Base-by-base conservation (phyloP, 2,888 invertebrate genomes). In the Cephus pulcher region DNA sequence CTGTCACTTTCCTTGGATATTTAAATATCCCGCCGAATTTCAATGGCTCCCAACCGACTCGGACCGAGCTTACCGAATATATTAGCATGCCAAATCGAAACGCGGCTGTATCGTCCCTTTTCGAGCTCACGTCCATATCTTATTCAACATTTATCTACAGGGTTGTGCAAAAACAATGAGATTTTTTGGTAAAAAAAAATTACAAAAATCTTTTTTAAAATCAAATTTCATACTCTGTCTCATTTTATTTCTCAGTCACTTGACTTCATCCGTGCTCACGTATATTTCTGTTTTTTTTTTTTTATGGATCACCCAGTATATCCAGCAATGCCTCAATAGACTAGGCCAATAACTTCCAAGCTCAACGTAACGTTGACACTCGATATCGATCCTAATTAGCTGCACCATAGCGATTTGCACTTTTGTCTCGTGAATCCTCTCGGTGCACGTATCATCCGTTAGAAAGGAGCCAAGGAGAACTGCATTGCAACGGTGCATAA, bases 391-490 rank as follows among this genome's bases (percentile, higher is more conserved):
- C 56, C 56, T 75, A 80, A 79, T 80, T 80, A 75, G 73, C 77
- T 12, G 70, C 6, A 9, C 74, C 32, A 77, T 74, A 68, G 37
- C 76, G 77, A 79, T 80, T 77, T 77, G 75, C 35, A n/a, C 30
- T 74, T 56, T 73, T 75, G 34, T 73, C n/a, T 11, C 33, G 34
- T 56, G 75, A 78, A 9, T 68, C 40, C 73, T 33, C 56, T 70
- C 15, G 40, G 78, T 74, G 73, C 80, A 78, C 73, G 81, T 81
- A 80, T 81, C 85, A 84, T 87, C 83, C 76, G 83, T 82, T 82
- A 84, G 83, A 88, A 88, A 84, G 82, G 83, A 87, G 86, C 84
- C 89, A 89, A 89, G 89, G 89, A 84, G 86, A 89, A 80, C 88
- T 77, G 84, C 88, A 88, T 88, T 86, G 82, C 85, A 81, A 76